A percentile compares a stretch with the other conserved stretches of the same genome.
phyloP scores from a whole-genome alignment of 2,888 invertebrate genomes.

The Shargacucullia verbasci region DNA sequence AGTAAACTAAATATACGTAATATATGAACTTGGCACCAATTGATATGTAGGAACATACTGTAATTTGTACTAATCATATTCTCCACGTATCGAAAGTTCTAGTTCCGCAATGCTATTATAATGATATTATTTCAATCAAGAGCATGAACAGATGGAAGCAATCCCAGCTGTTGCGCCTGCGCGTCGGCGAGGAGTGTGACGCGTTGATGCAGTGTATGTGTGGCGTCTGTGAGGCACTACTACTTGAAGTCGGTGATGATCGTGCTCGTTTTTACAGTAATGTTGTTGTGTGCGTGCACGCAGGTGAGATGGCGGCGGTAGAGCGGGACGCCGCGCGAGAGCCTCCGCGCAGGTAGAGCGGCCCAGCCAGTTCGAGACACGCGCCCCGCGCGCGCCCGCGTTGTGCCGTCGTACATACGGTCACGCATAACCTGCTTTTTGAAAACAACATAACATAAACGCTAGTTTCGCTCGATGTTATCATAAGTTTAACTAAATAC shows the following conservation, averaged over 20 bases:
- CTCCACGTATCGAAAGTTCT: too few relatives aligned
- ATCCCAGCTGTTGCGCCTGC: constrained; percentile 28
- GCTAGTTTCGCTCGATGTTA: constrained; percentile 44
- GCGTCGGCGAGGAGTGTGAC: constrained; percentile 19
- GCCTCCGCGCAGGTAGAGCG: constrained; percentile 77
- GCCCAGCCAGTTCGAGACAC: constrained; percentile 73
- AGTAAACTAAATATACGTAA: too few relatives aligned
- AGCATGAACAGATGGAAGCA: constrained; percentile 37
- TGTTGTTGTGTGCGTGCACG: constrained; percentile 56
- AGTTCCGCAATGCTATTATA: too few relatives aligned
- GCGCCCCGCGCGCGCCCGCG: constrained; percentile 81
- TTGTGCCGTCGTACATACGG: constrained; percentile 61
- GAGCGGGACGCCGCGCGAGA: constrained; percentile 75
- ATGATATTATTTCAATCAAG: constrained; percentile 14
- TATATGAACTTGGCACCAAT: too few relatives aligned
- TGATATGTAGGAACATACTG: too few relatives aligned
- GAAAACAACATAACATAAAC: constrained; percentile 69
- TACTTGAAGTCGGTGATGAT: constrained; percentile 58
- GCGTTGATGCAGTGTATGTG: constrained; percentile 18
- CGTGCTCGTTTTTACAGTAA: constrained; percentile 41
- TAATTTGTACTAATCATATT: too few relatives aligned
- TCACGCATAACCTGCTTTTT: constrained; percentile 68
- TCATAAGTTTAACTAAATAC: constrained; percentile 27
- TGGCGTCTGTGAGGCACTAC: constrained; percentile 22
- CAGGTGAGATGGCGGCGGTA: constrained; percentile 73